Percentiles rank a stretch among this genome's conserved stretches.
phyloP scores from a whole-genome alignment of 2,113 vertebrate genomes.

The Rhinolophus sinicus region DNA sequence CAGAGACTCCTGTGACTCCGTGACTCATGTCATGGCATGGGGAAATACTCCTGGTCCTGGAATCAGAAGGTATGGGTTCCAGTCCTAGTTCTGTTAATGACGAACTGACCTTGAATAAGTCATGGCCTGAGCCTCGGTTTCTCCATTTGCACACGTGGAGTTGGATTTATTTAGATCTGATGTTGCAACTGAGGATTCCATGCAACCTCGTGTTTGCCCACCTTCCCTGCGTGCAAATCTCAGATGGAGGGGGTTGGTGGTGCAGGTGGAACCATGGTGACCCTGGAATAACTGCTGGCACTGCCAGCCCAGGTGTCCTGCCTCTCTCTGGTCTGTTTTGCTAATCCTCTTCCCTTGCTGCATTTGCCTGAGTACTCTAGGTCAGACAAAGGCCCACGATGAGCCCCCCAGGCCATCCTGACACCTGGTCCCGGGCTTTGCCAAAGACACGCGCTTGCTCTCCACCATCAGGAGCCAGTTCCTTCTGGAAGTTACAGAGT shows the following conservation, averaged over 20 bases:
- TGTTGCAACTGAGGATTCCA: too few species aligned
- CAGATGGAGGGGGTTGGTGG: fast-evolving
- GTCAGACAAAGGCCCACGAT: neutral
- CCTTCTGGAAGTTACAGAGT: neutral
- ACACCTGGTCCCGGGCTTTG: neutral
- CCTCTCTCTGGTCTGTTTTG: neutral
- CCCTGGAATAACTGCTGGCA: neutral
- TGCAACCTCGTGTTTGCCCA: fast-evolving
- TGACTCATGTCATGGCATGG: neutral
- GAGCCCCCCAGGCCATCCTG: neutral
- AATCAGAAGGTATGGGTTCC: neutral
- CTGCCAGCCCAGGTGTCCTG: neutral
- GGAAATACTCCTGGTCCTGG: neutral
- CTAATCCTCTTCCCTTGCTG: neutral
- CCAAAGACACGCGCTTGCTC: fast-evolving
- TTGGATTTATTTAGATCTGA: neutral
- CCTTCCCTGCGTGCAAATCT: neutral
- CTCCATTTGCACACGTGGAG: neutral
- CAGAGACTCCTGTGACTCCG: neutral
- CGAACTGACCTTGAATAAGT: neutral
- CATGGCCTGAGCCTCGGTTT: neutral
- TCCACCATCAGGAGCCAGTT: neutral
- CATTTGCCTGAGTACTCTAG: neutral
- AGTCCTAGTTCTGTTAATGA: neutral
- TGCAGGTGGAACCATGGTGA: fast-evolving